A percentile compares a stretch with the other conserved stretches of the same genome.
phyloP scores from a whole-genome alignment of 2,888 invertebrate genomes.

The Anagyrus pseudococci region DNA sequence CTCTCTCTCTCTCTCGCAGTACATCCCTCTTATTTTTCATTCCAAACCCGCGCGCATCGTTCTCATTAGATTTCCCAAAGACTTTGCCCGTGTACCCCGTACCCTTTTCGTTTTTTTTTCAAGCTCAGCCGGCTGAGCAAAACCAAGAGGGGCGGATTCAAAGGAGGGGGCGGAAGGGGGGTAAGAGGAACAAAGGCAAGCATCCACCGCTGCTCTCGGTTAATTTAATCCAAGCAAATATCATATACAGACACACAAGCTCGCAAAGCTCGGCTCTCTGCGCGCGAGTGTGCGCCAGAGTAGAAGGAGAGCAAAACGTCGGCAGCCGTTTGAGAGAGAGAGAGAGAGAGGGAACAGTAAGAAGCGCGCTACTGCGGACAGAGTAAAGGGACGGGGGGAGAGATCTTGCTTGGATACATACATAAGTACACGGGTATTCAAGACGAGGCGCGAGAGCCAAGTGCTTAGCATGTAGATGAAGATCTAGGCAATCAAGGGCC shows the following conservation, averaged over 20 bases:
- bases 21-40: too few relatives aligned
- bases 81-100: too few relatives aligned
- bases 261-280: background rate
- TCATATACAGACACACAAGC: conserved; percentile 53
- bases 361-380: conserved; percentile 19
- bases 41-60: too few relatives aligned
- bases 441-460: conserved; percentile 44
- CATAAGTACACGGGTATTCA: conserved; percentile 60
- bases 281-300: conserved; percentile 34
- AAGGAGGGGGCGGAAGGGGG: conserved; percentile 31
- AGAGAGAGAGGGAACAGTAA: conserved; percentile 7
- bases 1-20: too few relatives aligned
- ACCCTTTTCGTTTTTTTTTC: too few relatives aligned
- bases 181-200: conserved; percentile 52
- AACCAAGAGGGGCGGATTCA: background rate
- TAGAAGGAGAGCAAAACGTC: conserved; percentile 31
- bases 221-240: conserved; percentile 62
- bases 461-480: conserved; percentile 62
- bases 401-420: conserved; percentile 58
- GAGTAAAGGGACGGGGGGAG: conserved; percentile 32
- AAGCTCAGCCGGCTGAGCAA: background rate
- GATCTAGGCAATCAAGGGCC: conserved; percentile 62
- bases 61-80: too few relatives aligned
- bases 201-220: conserved; percentile 46
- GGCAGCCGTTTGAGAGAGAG: conserved; percentile 17